Conservation (phyloP, 2,113 vertebrate species). For the Laterallus jamaicensis region DNA sequence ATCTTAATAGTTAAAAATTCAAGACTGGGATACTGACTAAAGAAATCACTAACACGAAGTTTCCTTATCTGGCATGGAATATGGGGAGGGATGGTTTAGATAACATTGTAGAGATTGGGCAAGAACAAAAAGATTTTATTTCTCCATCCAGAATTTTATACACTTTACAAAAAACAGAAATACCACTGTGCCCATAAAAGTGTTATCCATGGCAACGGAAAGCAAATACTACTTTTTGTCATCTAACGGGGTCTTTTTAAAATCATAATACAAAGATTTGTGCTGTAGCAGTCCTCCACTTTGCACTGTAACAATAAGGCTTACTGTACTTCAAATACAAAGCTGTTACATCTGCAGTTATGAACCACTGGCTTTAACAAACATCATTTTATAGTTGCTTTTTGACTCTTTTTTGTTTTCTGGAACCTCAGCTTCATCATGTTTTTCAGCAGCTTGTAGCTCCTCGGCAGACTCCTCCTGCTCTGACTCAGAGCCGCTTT, state of each 20-base stretch:
- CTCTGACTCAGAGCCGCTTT: conserved; percentile 74
- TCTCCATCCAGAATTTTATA: conserved; percentile 71
- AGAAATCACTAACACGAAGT: conserved; percentile 58
- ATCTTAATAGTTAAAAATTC: conserved; percentile 54
- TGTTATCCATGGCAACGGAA: conserved; percentile 77
- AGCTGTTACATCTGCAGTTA: conserved; percentile 75
- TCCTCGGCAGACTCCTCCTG: conserved; percentile 75
- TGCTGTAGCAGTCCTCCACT: conserved; percentile 83
- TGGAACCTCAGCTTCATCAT: conserved; percentile 69
- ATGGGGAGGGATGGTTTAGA: conserved; percentile 45
- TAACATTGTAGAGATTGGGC: conserved; percentile 70
- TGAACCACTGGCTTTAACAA: conserved; percentile 83
- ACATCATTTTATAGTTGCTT: conserved; percentile 86
- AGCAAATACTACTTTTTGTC: conserved; percentile 78
- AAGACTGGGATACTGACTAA: conserved; percentile 44
- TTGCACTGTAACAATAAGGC: conserved; percentile 81
- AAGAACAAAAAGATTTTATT: conserved; percentile 74
- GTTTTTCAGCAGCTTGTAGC: conserved; percentile 71
- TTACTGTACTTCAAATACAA: conserved; percentile 78
- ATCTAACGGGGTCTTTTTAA: conserved; percentile 79
- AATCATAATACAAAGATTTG: conserved; percentile 83
- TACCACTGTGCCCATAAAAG: conserved; percentile 78
- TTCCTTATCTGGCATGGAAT: conserved; percentile 24
- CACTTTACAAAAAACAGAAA: conserved; percentile 80
- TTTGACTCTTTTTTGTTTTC: conserved; percentile 80